phyloP scores from a whole-genome alignment of 2,797 vertebrate genomes.

The Channallabes apus region DNA sequence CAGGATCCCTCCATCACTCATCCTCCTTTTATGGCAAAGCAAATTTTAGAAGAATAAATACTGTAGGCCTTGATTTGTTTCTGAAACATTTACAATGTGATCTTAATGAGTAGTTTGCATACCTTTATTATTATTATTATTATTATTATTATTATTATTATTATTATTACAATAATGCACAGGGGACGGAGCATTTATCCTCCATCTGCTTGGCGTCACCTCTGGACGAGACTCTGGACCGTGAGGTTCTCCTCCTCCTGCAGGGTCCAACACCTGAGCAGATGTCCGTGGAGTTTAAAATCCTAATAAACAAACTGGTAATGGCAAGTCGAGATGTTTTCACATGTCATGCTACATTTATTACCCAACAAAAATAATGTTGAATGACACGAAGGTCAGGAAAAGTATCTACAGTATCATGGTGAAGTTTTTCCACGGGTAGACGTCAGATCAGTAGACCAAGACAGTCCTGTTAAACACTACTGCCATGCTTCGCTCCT shows the following conservation, averaged over 20 bases:
- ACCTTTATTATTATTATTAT: not conserved
- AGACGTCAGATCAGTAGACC: not conserved
- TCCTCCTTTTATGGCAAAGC: not conserved
- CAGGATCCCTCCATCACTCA: not conserved
- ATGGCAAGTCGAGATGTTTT: slow-evolving; percentile 15
- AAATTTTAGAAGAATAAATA: not conserved
- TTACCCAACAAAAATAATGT: not conserved
- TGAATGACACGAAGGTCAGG: not conserved
- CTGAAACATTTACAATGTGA: not conserved
- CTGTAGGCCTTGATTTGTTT: not conserved
- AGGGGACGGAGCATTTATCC: slow-evolving; percentile 63
- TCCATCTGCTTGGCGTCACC: slow-evolving; percentile 59
- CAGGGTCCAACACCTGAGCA: slow-evolving; percentile 76
- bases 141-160: too few species aligned
- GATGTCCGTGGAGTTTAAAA: slow-evolving; percentile 72
- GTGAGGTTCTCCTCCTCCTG: slow-evolving; percentile 78
- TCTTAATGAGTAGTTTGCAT: not conserved
- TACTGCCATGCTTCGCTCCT: not conserved
- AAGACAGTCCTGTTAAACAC: too few species aligned
- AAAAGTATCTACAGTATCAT: not conserved
- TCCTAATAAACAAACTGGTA: slow-evolving; percentile 75
- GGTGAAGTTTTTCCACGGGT: not conserved
- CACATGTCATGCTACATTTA: not conserved
- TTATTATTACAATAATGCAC: not conserved
- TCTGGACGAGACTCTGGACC: slow-evolving; percentile 78